A percentile compares a stretch with the other conserved stretches of the same genome.
These are phyloP conservation scores for Pseudopodoces humilis DNA, from an alignment of 2,113 vertebrate genomes.

Conservation along the genomic window DNA sequence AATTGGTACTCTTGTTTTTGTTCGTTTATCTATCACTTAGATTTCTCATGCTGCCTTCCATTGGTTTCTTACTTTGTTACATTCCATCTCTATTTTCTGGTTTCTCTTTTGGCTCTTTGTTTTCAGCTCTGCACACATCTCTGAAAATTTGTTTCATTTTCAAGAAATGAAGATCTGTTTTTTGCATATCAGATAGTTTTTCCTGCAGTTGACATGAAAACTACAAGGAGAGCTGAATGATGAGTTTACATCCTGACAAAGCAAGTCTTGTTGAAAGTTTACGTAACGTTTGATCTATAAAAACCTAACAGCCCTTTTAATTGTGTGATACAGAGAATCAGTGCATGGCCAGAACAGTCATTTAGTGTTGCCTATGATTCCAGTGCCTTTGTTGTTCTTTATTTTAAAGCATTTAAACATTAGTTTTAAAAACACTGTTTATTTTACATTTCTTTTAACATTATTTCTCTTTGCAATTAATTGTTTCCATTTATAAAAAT, in stretches of 20 bases:
- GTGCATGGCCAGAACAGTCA: background rate
- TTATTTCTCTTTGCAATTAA: background rate
- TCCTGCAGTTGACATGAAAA: background rate
- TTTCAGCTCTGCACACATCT: background rate
- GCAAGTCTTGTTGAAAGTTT: background rate
- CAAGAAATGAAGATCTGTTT: background rate
- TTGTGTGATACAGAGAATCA: background rate
- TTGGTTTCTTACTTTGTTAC: background rate
- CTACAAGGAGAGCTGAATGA: background rate
- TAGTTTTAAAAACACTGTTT: background rate
- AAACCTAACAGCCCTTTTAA: background rate
- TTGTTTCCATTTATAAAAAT: background rate
- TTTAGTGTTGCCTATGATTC: background rate
- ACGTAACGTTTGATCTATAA: background rate
- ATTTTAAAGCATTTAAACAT: background rate
- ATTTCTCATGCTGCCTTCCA: background rate
- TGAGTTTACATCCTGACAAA: background rate
- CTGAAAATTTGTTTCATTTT: background rate
- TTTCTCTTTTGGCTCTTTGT: background rate
- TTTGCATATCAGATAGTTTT: background rate
- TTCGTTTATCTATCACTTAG: background rate
- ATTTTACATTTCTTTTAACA: background rate
- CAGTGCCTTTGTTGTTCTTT: background rate
- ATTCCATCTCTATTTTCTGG: background rate
- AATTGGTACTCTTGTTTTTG: background rate